Evolutionary conservation across 2,888 invertebrate species (phyloP), one percentile per base, ranked within the genome.

Genomic region (Boloria selene): DNA sequence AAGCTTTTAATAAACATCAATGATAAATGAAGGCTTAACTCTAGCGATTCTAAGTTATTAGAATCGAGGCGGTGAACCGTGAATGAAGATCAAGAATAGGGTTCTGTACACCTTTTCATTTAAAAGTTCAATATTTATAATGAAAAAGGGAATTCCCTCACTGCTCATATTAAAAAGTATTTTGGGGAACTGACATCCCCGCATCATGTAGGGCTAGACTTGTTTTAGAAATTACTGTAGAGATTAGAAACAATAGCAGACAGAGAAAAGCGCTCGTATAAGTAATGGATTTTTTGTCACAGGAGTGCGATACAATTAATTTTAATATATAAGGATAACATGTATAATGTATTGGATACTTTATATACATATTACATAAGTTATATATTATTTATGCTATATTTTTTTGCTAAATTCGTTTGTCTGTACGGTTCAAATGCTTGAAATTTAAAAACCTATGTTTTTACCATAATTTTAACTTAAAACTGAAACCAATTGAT

Each of bases 1-100:
- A 67, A 31, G 70, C 69, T 73, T 69, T 70, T 70, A 70, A 70
- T 65, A 53, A 61, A 68, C 65, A 69, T 73, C 63, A 73, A 72
- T 73, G 68, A 68, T 72, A 69, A 73, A 70, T 72, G 68, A 72
- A 64, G 69, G 26, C 64, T 64, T 65, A 65, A 62, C 68, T 64
- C 70, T 64, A 61, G 61, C 62, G 58, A 65, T 63, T 58, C 55
- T 67, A 70, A 70, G 67, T 72, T 69, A 70, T 69, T 67, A 67
- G 55, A 65, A 64, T 51, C 69, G 69, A 64, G 45, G 54, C 68
- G 63, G 61, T 61, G 70, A 70, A 67, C 70, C 67, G 72, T 52
- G 65, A 70, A 59, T 18, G 58, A 51, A 51, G 52, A 47, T 49
- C 44, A 45, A 18, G 26, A 53, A 49, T 64, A 59, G 64, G 61